Evolutionary conservation across 2,888 invertebrate genomes (phyloP).

Genomic region (Leptinotarsa juncta): DNA sequence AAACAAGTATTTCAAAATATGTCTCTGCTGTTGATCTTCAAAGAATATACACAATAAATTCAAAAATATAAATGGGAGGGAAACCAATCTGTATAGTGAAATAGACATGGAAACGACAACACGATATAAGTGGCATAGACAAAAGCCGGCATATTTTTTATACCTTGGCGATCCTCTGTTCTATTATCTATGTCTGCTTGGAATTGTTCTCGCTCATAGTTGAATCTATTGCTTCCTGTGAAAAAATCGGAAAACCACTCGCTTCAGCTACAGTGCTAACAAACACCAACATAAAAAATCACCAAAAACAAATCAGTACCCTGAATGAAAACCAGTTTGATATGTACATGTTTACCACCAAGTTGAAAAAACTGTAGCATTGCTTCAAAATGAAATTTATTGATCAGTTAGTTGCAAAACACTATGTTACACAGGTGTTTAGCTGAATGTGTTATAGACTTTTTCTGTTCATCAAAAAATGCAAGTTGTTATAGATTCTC

Average conservation of each 20-base stretch:
- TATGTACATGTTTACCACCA: neutral
- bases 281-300: conserved; percentile 28
- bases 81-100: conserved; percentile 32
- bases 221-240: conserved; percentile 40
- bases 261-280: conserved; percentile 27
- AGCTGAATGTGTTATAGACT: too few relatives aligned
- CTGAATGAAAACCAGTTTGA: conserved; percentile 27
- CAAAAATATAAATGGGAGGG: conserved; percentile 1
- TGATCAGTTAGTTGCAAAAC: too few relatives aligned
- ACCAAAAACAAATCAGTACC: conserved; percentile 25
- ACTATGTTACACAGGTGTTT: too few relatives aligned
- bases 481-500: too few relatives aligned
- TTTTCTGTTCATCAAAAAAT: too few relatives aligned
- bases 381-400: neutral
- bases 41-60: too few relatives aligned
- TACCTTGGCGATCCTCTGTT: conserved; percentile 46
- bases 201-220: conserved; percentile 41
- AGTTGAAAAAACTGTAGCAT: neutral
- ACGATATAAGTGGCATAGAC: conserved; percentile 32
- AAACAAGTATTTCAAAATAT: too few relatives aligned
- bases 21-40: too few relatives aligned
- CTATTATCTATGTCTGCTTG: conserved; percentile 42
- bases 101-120: conserved; percentile 22
- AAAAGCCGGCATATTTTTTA: conserved; percentile 35
- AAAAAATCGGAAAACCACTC: conserved; percentile 34